Conservation (phyloP, 2,797 vertebrate genomes). For the Naso thynnoides region DNA sequence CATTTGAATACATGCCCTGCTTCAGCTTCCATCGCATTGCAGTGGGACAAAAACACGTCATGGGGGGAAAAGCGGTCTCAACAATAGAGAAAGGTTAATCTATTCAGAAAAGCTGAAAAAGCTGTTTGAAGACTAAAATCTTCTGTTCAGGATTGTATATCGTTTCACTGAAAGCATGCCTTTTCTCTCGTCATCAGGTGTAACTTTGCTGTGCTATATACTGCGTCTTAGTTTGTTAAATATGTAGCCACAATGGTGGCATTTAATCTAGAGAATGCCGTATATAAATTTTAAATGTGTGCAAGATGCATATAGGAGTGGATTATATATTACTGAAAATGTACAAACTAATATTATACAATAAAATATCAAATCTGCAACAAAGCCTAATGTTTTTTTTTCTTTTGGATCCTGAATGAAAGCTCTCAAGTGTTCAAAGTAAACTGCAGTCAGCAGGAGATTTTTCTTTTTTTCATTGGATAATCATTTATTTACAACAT, state of each 20-base stretch:
- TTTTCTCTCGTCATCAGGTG: constrained; percentile 64
- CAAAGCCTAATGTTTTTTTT: neutral
- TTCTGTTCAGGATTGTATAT: constrained; percentile 56
- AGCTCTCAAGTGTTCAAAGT: neutral
- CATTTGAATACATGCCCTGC: constrained; percentile 51
- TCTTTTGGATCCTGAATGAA: constrained; percentile 9
- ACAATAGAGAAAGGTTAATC: constrained; percentile 33
- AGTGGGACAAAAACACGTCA: constrained; percentile 32
- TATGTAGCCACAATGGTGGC: constrained; percentile 46
- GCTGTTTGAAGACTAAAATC: constrained; percentile 35
- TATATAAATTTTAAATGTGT: constrained; percentile 68
- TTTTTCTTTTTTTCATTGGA: neutral
- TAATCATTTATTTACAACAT: constrained; percentile 40
- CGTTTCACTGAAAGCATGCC: constrained; percentile 76
- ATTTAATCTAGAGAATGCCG: constrained; percentile 45
- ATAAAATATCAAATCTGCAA: constrained; percentile 63
- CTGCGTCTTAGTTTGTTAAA: constrained; percentile 47
- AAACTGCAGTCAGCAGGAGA: neutral
- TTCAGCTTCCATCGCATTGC: constrained; percentile 32
- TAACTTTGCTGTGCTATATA: constrained; percentile 57
- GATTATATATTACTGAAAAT: constrained; percentile 72
- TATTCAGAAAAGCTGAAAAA: constrained; percentile 39
- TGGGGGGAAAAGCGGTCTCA: constrained; percentile 26
- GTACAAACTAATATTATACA: constrained; percentile 71
- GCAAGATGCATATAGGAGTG: constrained; percentile 68